Evolutionary conservation across 2,888 invertebrate genomes (phyloP), one percentile per base, ranked within the genome.

Genomic region (Amblyjoppa fuscipennis): DNA sequence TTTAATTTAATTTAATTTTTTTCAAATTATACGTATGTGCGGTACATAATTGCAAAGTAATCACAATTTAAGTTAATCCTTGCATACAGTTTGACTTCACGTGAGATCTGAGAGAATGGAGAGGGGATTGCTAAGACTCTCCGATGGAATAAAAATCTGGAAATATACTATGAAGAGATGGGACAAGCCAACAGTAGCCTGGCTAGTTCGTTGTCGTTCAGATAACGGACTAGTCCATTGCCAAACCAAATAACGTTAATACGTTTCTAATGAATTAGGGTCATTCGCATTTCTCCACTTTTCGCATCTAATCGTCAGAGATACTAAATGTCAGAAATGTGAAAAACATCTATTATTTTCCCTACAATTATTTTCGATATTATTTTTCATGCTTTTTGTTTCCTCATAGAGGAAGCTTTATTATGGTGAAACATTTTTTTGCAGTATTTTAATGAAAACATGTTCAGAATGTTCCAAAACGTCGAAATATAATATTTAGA

Each of bases 241-340:
- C 79, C 83, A 85, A 85, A 85, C 85, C 76, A 83, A 80, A 85
- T 85, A 83, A 85, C 80, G 80, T 80, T 85, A 83, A 85, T 85
- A 83, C 80, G 25, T 80, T 85, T 85, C 73, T 76, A 69, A 80
- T 80, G 83, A 77, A 85, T 85, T 83, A 83, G 80, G 83, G 83
- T 80, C 85, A 73, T 80, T 70, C 80, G 73, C 82, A 75, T 80
- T 85, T 85, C 77, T 74, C 69, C 20, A 80, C 53, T 80, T 80
- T 77, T 73, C 76, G n/a, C 51, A 51, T 76, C 75, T 56, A 49
- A 20, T 77, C 45, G 53, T 64, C 69, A 31, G 71, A 11, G 34
- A 38, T 69, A 81, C 34, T n/a, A 51, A 59, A 68, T 51, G 56
- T 84, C 49, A 41, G 20, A 49, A 81, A 71, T 78, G 38, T 38